Evolutionary conservation across 2,113 vertebrate genomes (phyloP).

Genomic region (Piaya cayana): DNA sequence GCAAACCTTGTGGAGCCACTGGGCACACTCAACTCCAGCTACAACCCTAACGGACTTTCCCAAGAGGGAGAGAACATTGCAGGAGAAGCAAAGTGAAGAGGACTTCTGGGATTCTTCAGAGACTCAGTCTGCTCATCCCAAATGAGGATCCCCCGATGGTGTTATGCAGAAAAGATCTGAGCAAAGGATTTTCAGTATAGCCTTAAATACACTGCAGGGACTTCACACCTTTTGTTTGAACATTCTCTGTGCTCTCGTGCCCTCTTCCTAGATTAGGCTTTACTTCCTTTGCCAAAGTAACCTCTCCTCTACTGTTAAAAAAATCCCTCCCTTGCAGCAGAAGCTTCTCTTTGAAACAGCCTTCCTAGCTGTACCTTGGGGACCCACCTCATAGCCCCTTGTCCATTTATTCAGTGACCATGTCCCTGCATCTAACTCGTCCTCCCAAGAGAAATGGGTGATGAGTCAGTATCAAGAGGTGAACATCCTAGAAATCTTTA

Average conservation of each 20-base stretch:
- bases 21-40: not conserved
- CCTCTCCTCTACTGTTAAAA: not conserved
- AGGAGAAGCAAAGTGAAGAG: not conserved
- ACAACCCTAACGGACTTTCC: accelerated
- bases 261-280: not conserved
- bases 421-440: accelerated
- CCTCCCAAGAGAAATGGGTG: not conserved
- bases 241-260: not conserved
- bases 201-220: not conserved
- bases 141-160: not conserved
- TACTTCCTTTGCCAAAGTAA: not conserved
- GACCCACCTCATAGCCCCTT: not conserved
- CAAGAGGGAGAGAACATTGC: not conserved
- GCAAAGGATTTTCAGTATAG: not conserved
- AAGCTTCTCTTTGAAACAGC: not conserved
- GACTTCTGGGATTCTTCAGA: not conserved
- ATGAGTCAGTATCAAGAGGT: not conserved
- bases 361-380: not conserved
- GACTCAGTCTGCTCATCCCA: not conserved
- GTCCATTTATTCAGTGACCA: not conserved
- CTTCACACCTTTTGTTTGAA: not conserved
- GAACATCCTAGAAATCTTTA: not conserved
- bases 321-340: not conserved
- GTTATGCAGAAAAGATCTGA: not conserved
- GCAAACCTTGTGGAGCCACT: not conserved